Conservation (phyloP, 2,888 invertebrate genomes). For the Drosophila infuscata region DNA sequence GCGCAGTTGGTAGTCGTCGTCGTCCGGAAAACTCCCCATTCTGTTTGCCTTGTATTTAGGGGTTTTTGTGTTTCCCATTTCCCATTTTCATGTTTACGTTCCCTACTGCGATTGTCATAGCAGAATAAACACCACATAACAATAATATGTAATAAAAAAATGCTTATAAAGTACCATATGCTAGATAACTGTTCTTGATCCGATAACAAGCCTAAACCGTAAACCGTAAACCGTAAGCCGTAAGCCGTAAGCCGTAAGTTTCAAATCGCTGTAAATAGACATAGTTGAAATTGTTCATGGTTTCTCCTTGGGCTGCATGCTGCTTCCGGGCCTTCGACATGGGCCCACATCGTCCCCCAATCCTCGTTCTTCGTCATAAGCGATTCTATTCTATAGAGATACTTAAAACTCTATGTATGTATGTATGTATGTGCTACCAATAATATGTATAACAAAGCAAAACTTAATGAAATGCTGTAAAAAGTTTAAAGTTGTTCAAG, state of each 20-base stretch:
- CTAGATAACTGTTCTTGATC: slow-evolving; percentile 19
- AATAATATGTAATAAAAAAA: slow-evolving; percentile 4
- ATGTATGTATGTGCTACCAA: slow-evolving; percentile 36
- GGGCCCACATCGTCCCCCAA: slow-evolving; percentile 26
- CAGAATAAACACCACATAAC: slow-evolving; percentile 6
- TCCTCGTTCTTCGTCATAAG: slow-evolving; percentile 41
- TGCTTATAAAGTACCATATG: slow-evolving; percentile 7
- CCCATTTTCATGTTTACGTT: not conserved
- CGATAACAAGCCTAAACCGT: slow-evolving; percentile 20
- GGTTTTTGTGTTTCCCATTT: not conserved
- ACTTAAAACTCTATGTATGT: slow-evolving; percentile 19
- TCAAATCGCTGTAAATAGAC: slow-evolving; percentile 60
- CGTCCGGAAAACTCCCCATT: not conserved
- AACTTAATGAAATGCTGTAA: slow-evolving; percentile 67
- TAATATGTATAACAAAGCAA: slow-evolving; percentile 40
- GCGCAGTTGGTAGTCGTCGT: not conserved
- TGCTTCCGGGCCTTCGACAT: slow-evolving; percentile 23
- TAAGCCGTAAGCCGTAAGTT: slow-evolving; percentile 14
- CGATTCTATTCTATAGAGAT: slow-evolving; percentile 37
- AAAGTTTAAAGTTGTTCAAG: slow-evolving; percentile 72
- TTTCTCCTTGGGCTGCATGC: slow-evolving; percentile 50
- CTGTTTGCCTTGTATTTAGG: not conserved
- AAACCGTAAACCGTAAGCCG: slow-evolving; percentile 27
- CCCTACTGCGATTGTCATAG: slow-evolving; percentile 1
- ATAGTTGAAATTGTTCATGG: slow-evolving; percentile 61